phyloP scores from a whole-genome alignment of 2,797 vertebrate genomes.

The Pangasius krempfi region DNA sequence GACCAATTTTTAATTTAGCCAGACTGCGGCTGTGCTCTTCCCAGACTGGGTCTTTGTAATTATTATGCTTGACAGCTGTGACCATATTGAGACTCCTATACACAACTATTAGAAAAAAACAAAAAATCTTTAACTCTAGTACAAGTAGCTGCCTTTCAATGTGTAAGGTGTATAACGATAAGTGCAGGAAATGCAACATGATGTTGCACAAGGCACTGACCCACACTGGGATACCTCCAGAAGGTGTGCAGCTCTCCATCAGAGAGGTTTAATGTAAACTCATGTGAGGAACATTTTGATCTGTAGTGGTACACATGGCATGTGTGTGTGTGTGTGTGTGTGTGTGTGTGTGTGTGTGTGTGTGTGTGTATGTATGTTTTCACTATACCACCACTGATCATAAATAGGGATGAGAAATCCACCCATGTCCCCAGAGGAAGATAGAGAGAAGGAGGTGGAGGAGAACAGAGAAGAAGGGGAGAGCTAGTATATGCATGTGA shows the following conservation, averaged over 20 bases:
- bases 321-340: background rate
- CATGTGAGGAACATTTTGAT: constrained; percentile 25
- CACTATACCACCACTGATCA: constrained; percentile 31
- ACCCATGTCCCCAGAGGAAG: constrained; percentile 4
- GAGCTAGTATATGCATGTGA: constrained; percentile 48
- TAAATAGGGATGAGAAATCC: constrained; percentile 48
- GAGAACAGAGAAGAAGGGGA: constrained; percentile 15
- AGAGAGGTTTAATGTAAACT: background rate
- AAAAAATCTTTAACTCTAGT: background rate
- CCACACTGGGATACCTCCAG: constrained; percentile 5
- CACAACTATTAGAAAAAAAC: background rate
- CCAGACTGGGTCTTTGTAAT: constrained; percentile 81
- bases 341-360: constrained; percentile 20
- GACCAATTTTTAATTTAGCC: constrained; percentile 86
- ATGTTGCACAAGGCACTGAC: constrained; percentile 58
- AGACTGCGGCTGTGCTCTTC: constrained; percentile 70
- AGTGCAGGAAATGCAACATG: background rate
- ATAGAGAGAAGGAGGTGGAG: background rate
- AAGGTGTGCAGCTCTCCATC: background rate
- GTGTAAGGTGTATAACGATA: background rate
- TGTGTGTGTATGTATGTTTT: background rate
- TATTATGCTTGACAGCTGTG: constrained; percentile 86
- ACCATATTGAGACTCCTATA: constrained; percentile 71
- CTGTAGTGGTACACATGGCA: constrained; percentile 20
- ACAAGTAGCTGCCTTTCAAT: background rate